Base-by-base conservation (phyloP, 2,797 vertebrate species). In the Thripadectes ignobilis region DNA sequence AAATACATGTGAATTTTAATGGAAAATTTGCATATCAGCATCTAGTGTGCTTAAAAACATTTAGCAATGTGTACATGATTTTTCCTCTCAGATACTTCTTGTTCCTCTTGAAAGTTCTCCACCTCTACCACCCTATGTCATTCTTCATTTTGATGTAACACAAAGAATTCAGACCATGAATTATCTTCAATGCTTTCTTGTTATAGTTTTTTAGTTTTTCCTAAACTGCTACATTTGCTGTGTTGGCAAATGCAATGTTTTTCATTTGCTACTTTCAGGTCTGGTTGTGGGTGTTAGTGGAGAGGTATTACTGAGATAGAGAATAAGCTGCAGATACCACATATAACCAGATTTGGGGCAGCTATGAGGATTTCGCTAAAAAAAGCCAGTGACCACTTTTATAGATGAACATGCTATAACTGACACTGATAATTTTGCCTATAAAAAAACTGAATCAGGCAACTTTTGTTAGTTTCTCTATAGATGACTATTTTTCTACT, bases 401-500 rank as follows among this genome's bases (percentile, higher is more conserved):
- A 30, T 79, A 67, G 32, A 72, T 12, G 9, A 85, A 43, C 43
- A 27, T 85, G 17, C 46, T 91, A 29, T 49, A 89, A 76, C 22
- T 54, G 36, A 67, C 45, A n/a, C n/a, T 54, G 27, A 46, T 30
- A 90, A 7, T 90, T 92, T 89, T 88, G 91, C 71, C 63, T 90
- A 12, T 39, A 91, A 72, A 14, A 41, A 81, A 72, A 38, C 15
- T 30, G 21, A 73, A 54, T 51, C 1, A 5, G 67, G 39, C 61
- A 77, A 39, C 32, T 88, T 91, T 81, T 91, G 49, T 86, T 93
- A 77, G 51, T 89, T 95, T 93, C 86, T 94, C 30, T 78, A 81
- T 55, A 92, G 62, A 91, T 81, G 2, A 85, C 78, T 95, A 94
- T 97, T 96, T 97, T 97, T 96, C 39, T 96, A 95, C n/a, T 91